These are phyloP conservation scores for Liolophura sinensis DNA, from an alignment of 1,140 invertebrate species.

Conservation along the genomic window DNA sequence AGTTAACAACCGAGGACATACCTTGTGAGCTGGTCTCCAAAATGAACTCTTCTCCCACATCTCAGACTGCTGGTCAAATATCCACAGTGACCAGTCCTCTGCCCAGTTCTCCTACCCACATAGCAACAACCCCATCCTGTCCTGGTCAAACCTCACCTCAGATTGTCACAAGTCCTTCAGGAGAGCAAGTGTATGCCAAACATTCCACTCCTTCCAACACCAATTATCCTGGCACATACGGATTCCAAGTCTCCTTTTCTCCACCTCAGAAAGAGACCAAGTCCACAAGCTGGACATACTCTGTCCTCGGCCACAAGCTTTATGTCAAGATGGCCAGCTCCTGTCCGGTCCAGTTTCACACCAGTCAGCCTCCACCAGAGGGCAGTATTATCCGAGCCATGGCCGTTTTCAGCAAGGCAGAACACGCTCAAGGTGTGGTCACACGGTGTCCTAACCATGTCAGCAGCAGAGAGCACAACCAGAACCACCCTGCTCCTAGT, in stretches of 20 bases:
- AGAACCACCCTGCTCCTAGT: too few relatives aligned
- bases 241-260: conserved; percentile 23
- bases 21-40: too few relatives aligned
- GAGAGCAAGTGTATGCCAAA: too few relatives aligned
- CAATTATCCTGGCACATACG: conserved; percentile 20
- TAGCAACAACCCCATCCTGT: too few relatives aligned
- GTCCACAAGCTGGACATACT: conserved; percentile 57
- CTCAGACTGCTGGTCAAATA: too few relatives aligned
- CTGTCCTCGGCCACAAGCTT: conserved; percentile 58
- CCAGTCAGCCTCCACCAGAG: conserved; percentile 17
- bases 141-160: too few relatives aligned
- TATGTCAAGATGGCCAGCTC: conserved; percentile 63
- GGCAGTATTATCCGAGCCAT: conserved; percentile 58
- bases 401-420: conserved; percentile 61
- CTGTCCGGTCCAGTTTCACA: conserved; percentile 59
- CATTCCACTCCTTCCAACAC: conserved; percentile 15
- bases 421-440: conserved; percentile 61
- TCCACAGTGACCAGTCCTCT: too few relatives aligned
- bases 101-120: too few relatives aligned
- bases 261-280: conserved; percentile 36
- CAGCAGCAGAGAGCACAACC: conserved; percentile 12
- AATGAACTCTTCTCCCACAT: too few relatives aligned
- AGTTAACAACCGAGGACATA: too few relatives aligned
- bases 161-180: too few relatives aligned
- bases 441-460: conserved; percentile 62